Evolutionary conservation across 2,113 vertebrate genomes (phyloP), one percentile per base, ranked within the genome.

Genomic region (Mustela lutreola): DNA sequence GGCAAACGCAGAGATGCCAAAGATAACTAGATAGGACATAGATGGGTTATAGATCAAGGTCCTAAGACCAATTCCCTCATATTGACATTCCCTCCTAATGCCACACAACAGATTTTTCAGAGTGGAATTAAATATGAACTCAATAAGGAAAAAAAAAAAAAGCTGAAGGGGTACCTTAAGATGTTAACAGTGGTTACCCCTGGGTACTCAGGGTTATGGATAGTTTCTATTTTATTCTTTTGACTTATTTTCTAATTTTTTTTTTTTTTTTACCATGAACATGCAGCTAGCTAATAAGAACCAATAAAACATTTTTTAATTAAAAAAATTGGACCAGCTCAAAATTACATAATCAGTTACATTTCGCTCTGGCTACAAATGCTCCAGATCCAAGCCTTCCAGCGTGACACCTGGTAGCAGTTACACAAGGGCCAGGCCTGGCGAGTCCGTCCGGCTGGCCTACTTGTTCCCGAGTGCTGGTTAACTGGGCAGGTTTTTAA

Each of bases 291-390:
- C 53, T 91, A 91, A 95, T 93, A 76, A 53, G 45, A 88, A 65
- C 58, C 58, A 56, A 67, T 73, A 97, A 94, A 81, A 88, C 39
- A 84, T 58, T 97, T 95, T 78, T 94, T 70, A 96, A 97, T 94
- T 94, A 50, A 85, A 97, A 97, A 97, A 98, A 53, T 6, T 95
- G 93, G 81, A 95, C 84, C 63, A 65, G 88, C 18, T 94, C 65
- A 95, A 97, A 97, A 94, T 97, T 73, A 83, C 21, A 97, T 67
- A 93, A 94, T 88, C 92, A 48, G 65, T 97, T 95, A 24, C 33
- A 65, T 71, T 88, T 50, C 15, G 31, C 63, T 78, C 70, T 88
- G 81, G 24, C 93, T 88, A 58, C 15, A 63, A 93, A 79, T 12
- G 24, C 76, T 80, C 67, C 22, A 45, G 45, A 89, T 60, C 94